Evolutionary conservation across 2,113 vertebrate genomes (phyloP), one percentile per base, ranked within the genome.

Genomic region (Indicator indicator): DNA sequence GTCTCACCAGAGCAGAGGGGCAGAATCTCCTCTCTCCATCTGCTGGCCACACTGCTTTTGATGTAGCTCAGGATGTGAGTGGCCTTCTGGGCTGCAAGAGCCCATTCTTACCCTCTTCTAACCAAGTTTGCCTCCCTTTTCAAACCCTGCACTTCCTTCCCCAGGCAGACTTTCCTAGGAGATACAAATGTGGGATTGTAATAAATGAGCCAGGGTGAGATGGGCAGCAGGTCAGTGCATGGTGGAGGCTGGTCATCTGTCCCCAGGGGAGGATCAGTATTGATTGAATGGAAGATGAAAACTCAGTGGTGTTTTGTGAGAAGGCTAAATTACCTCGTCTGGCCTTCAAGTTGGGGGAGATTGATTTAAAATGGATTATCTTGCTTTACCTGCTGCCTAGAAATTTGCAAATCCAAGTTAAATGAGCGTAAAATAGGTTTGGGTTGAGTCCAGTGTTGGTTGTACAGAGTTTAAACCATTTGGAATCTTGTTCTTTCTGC

Each of bases 271-370:
- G 84, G 84, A 65, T 92, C 42, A 7, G 86, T 83, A 88, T 79
- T 82, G 81, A 73, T 85, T 88, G 71, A 87, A 90, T 84, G 70
- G 78, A 92, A 82, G 86, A 87, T 65, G 55, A 93, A 90, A 94
- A 87, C 55, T 94, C 83, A 64, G 33, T 69, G 40, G 21, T 95
- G n/a, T 86, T 93, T 88, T 73, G 44, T 75, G 80, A 62, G 70
- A 90, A 36, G 48, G 50, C 69, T 90, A 40, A 91, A 90, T 81
- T 33, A 86, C 77, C 75, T 86, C 42, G 90, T 80, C 64, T 88
- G 38, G 38, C 69, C 79, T 95, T 90, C 81, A 90, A 78, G 83
- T 88, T 28, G 68, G 69, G 54, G 21, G 36, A 46, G 83, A 73
- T 77, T 88, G 75, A 80, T 93, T 91, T 93, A n/a, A 89, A 94